Percentiles rank a stretch among this genome's conserved stretches.
Conservation (phyloP, 2,113 vertebrate species). For the Collichthys lucidus region DNA sequence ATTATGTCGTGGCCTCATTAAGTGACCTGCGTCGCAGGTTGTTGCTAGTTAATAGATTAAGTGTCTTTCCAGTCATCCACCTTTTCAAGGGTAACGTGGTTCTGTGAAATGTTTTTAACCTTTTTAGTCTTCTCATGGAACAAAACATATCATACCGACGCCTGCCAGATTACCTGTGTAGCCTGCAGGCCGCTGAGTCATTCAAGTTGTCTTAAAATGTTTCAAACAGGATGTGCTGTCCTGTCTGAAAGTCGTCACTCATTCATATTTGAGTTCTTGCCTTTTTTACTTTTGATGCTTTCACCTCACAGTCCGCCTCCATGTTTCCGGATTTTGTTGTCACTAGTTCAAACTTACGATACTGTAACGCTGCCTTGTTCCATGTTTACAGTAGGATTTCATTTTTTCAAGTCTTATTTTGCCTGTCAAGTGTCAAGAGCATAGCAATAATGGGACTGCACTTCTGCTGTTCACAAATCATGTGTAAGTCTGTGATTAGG, state of each 20-base stretch:
- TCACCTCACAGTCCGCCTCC: constrained; percentile 50
- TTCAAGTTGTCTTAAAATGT: constrained; percentile 31
- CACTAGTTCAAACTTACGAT: neutral
- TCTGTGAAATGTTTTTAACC: constrained; percentile 40
- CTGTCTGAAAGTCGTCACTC: neutral
- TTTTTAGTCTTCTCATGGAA: constrained; percentile 21
- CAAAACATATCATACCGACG: constrained; percentile 43
- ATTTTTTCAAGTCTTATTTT: neutral
- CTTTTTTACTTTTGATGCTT: constrained; percentile 31
- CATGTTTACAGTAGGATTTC: constrained; percentile 46
- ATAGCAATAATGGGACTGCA: constrained; percentile 54
- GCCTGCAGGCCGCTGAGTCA: neutral
- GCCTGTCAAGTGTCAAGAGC: constrained; percentile 50
- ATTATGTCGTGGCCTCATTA: constrained; percentile 51
- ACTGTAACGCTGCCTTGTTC: constrained; percentile 62
- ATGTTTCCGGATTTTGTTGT: neutral
- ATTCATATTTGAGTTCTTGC: neutral
- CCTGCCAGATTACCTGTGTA: constrained; percentile 7
- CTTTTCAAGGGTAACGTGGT: neutral
- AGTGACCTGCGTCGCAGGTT: constrained; percentile 47
- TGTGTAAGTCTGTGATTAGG: constrained; percentile 7
- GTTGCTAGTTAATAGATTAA: constrained; percentile 25
- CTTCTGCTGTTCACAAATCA: neutral
- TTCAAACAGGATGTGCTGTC: constrained; percentile 7
- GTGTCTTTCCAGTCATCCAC: constrained; percentile 37